Evolutionary conservation across 2,113 vertebrate species (phyloP), one percentile per base, ranked within the genome.

Genomic region (Gadus chalcogrammus): DNA sequence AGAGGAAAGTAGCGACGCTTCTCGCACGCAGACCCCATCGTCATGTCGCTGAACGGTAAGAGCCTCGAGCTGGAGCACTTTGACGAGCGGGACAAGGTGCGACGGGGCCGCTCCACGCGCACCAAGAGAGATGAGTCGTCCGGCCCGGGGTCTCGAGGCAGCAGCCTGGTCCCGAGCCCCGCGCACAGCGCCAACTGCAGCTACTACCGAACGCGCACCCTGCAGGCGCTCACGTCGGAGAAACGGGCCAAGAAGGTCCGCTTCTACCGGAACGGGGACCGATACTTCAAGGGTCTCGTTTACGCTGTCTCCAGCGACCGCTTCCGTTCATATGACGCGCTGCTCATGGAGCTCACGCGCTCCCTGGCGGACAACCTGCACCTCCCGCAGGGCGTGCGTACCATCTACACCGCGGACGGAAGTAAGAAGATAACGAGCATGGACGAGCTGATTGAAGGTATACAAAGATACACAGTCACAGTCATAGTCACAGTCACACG

Each of bases 111-210:
- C 72, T 89, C 92, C 28, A 84, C 42, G 42, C 42, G 42, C 42
- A 13, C 42, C 42, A 9, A 48, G 42, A 9, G 88, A 15, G 92
- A 91, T 13, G 55, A 5, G 15, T 58, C 55, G 1, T 91, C 91
- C 0, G 90, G 88, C 3, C 85, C 88, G 5, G 93, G 94, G 48
- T 93, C 93, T 61, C 83, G 94, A 66, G 95, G 93, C 8, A 98
- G 96, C 85, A 97, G 97, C 77, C 87, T 99, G 84, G 94, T 96
- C 59, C 97, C 97, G 1, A 99, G 96, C 85, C 97, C 97, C 0
- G 97, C 97, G 8, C 97, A 99, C 91, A 99, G 97, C 79, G 94
- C 97, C 56, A 97, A 98, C 93, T 98, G 97, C 88, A 99, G 96
- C 91, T 95, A 98, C 79, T 99, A 98, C 90, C 94, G 97, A 64